phyloP scores from a whole-genome alignment of 2,113 vertebrate genomes.

The Oophaga pumilio region DNA sequence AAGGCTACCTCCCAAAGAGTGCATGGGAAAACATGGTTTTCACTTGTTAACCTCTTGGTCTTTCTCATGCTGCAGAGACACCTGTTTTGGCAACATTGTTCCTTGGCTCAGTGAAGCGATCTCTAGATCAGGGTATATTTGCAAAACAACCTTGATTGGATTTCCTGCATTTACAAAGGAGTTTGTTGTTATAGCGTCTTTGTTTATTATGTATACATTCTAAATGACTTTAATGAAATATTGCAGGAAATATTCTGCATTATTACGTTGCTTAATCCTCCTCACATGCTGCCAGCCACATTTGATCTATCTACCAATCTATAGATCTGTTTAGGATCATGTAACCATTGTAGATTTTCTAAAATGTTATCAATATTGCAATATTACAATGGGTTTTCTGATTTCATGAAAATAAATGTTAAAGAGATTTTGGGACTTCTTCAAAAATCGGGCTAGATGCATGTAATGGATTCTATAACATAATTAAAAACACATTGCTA shows the following conservation, averaged over 20 bases:
- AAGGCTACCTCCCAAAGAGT: slow-evolving; percentile 47
- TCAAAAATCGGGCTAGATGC: too few relatives aligned
- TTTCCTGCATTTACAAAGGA: slow-evolving; percentile 16
- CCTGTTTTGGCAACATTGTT: slow-evolving; percentile 58
- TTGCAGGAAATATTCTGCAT: background rate
- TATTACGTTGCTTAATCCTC: background rate
- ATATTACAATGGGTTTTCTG: too few relatives aligned
- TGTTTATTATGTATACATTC: slow-evolving; percentile 39
- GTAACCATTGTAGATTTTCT: too few relatives aligned
- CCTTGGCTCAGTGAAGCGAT: slow-evolving; percentile 49
- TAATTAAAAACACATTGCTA: too few relatives aligned
- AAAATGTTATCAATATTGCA: too few relatives aligned
- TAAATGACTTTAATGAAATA: slow-evolving; percentile 2
- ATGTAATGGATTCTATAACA: too few relatives aligned
- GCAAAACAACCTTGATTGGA: slow-evolving; percentile 21
- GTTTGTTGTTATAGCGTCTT: slow-evolving; percentile 32
- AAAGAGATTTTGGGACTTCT: too few relatives aligned
- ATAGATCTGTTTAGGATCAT: background rate
- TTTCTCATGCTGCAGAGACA: slow-evolving; percentile 47
- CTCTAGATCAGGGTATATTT: slow-evolving; percentile 40
- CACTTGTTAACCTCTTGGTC: slow-evolving; percentile 61
- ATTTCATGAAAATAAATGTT: too few relatives aligned
- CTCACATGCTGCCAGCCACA: background rate
- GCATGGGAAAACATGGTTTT: slow-evolving; percentile 59
- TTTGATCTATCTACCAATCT: background rate